These are phyloP conservation scores for Drosophila mauritiana DNA, from an alignment of 1,140 invertebrate species.

Conservation along the genomic window DNA sequence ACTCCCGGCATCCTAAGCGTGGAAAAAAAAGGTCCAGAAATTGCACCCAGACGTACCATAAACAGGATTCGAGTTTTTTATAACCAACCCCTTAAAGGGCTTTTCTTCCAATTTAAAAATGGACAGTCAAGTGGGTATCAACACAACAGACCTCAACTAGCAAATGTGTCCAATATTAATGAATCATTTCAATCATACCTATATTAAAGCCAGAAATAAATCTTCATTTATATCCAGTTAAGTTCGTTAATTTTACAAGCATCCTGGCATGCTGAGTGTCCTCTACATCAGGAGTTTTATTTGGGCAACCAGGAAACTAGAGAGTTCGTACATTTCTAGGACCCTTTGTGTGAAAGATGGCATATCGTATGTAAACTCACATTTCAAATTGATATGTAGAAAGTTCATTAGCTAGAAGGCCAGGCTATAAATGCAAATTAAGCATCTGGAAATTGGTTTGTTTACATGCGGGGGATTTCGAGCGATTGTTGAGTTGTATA, in stretches of 20 bases:
- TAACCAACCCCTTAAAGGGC: no score
- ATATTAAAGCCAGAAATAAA: not conserved
- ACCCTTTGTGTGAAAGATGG: not conserved
- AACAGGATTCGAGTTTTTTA: not conserved
- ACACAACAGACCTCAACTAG: not conserved
- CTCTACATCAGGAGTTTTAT: slow-evolving; percentile 53
- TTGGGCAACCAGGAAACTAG: slow-evolving; percentile 1
- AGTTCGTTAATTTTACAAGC: slow-evolving; percentile 59
- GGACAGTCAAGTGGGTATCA: not conserved
- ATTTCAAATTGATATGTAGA: slow-evolving; percentile 15
- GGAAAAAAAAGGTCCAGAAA: not conserved
- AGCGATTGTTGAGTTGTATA: slow-evolving; percentile 4
- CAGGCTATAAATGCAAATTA: not conserved
- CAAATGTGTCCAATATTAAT: no score
- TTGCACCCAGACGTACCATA: not conserved
- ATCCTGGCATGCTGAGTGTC: slow-evolving; percentile 28
- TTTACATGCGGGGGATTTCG: slow-evolving; percentile 7
- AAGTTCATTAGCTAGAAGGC: slow-evolving; percentile 1
- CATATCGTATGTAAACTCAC: not conserved
- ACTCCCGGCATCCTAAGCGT: not conserved
- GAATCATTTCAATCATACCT: not conserved
- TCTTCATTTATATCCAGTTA: slow-evolving; percentile 8
- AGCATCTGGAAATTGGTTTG: slow-evolving; percentile 32
- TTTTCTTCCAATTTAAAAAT: no score
- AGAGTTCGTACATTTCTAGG: slow-evolving; percentile 1